Percentiles rank a stretch among this genome's conserved stretches.
phyloP scores from a whole-genome alignment of 2,113 vertebrate genomes.

The Seriola rivoliana region DNA sequence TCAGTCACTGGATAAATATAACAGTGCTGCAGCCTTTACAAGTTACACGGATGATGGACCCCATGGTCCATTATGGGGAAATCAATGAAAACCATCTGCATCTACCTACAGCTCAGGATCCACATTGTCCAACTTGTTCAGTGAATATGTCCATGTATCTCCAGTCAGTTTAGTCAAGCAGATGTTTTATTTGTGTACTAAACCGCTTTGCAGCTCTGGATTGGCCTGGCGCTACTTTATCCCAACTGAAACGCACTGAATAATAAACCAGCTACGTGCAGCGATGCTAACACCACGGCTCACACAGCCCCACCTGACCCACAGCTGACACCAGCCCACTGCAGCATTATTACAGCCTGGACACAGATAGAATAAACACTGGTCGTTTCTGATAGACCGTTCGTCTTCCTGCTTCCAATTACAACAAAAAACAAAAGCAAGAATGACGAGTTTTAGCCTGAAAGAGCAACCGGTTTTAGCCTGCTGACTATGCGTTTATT shows the following conservation, averaged over 20 bases:
- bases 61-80: constrained; percentile 7
- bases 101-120: constrained; percentile 19
- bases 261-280: background rate
- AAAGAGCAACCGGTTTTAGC: background rate
- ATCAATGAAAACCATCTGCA: constrained; percentile 1
- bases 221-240: background rate
- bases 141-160: background rate
- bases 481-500: background rate
- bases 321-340: background rate
- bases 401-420: background rate
- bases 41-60: background rate
- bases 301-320: background rate
- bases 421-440: background rate
- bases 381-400: too few relatives aligned
- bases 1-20: background rate
- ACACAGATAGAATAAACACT: background rate
- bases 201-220: background rate
- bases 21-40: background rate
- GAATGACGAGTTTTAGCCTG: too few relatives aligned
- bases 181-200: background rate
- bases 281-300: constrained; percentile 24
- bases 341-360: background rate
- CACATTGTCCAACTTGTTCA: too few relatives aligned
- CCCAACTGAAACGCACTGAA: background rate
- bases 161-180: background rate